Evolutionary conservation across 2,888 invertebrate genomes (phyloP), one percentile per base, ranked within the genome.

Genomic region (Diachrysia chrysitis): DNA sequence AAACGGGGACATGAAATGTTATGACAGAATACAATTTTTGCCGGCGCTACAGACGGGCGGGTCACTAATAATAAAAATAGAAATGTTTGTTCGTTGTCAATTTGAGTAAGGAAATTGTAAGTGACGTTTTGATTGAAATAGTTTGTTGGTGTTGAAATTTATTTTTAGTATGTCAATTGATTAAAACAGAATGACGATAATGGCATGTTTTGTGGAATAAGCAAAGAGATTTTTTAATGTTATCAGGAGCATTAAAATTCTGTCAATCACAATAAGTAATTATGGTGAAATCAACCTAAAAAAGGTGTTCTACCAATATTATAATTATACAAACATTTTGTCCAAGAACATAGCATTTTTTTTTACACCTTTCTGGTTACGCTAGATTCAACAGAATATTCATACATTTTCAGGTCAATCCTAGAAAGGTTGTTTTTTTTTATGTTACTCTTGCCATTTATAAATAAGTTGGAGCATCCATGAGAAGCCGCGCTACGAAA

Each of bases 1-100:
- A 16, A 78, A 66, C 48, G 54, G 51, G 78, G 58, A 72, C 79
- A 75, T 84, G 79, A 84, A 82, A 83, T 80, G 75, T 78, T 82
- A 81, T 84, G 78, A 76, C 76, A 67, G 71, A 56, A 69, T 63
- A 78, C 62, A 69, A 79, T 80, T 86, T 82, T 82, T 83, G 72
- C 60, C 51, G 71, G 72, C 71, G 69, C 73, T 68, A 19, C 63
- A 29, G 14, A 29, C 17, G 60, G 14, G 21, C 16, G 60, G 66
- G 66, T 58, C 65, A 32, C 32, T 58, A 29, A 60, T 66, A 64
- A 23, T 67, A 48, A 37, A 19, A 59, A 59, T 23, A 58, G 21
- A 6, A 29, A 62, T 76, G 7, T 80, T 58, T 79, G 82, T 82
- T 51, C 62, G 74, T 82, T 69, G n/a, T 46, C 12, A 19, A 12